Conservation (phyloP, 2,797 vertebrate species). For the Bryconaethiops microstoma region DNA sequence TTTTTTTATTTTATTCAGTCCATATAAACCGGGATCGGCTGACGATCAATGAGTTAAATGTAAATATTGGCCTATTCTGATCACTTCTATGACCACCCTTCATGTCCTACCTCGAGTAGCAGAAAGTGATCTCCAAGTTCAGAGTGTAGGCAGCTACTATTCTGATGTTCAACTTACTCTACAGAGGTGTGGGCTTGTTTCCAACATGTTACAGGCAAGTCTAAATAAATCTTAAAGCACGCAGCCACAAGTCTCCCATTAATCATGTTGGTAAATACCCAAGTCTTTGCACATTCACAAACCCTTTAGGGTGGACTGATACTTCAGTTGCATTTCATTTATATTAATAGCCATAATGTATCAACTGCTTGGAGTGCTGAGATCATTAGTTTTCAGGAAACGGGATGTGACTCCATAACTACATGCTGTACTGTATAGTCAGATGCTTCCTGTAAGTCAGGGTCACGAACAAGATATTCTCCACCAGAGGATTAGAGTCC, state of each 20-base stretch:
- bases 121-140: slow-evolving; percentile 23
- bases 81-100: no score
- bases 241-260: background rate
- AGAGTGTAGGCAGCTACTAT: slow-evolving; percentile 7
- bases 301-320: background rate
- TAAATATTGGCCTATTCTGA: no score
- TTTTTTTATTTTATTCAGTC: no score
- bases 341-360: background rate
- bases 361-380: background rate
- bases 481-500: background rate
- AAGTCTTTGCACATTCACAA: background rate
- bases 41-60: no score
- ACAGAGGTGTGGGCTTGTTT: background rate
- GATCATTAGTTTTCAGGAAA: slow-evolving; percentile 12
- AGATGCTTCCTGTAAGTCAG: slow-evolving; percentile 8
- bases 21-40: no score
- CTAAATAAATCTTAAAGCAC: background rate
- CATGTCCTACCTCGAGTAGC: no score
- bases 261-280: background rate
- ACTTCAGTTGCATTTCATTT: background rate
- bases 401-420: background rate
- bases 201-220: background rate
- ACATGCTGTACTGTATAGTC: background rate
- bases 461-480: background rate
- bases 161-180: slow-evolving; percentile 26